Conservation (phyloP, 2,888 invertebrate species). For the Erebia palarica region DNA sequence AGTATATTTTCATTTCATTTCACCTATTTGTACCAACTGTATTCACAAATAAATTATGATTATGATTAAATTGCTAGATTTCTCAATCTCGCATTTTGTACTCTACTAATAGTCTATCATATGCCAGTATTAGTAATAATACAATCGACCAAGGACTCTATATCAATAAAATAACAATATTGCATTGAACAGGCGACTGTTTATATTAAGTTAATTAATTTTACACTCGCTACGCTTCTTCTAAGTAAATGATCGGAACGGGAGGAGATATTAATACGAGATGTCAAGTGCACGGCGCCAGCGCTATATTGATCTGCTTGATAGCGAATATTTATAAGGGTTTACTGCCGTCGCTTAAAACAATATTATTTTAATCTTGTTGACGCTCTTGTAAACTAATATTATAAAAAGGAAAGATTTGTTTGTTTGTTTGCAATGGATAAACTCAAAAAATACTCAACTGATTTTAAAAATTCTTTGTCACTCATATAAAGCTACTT, state of each 20-base stretch:
- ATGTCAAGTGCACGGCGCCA: constrained; percentile 42
- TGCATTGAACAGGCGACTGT: constrained; percentile 25
- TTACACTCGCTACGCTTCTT: constrained; percentile 32
- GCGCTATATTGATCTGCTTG: constrained; percentile 14
- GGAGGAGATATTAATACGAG: constrained; percentile 38
- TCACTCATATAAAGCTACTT: too few relatives aligned
- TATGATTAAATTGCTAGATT: too few relatives aligned
- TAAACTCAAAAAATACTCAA: too few relatives aligned
- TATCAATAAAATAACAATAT: constrained; percentile 27
- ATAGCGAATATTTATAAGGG: constrained; percentile 6
- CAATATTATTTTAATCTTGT: too few relatives aligned
- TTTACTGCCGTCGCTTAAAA: too few relatives aligned
- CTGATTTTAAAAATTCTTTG: too few relatives aligned
- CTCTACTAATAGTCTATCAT: background rate
- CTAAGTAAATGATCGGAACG: constrained; percentile 41
- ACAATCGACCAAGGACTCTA: constrained; percentile 4
- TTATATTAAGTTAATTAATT: constrained; percentile 39
- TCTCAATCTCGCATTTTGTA: background rate
- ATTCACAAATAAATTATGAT: too few relatives aligned
- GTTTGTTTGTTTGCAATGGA: too few relatives aligned
- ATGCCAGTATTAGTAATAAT: background rate
- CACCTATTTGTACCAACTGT: too few relatives aligned
- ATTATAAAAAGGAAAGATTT: too few relatives aligned
- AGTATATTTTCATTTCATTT: too few relatives aligned
- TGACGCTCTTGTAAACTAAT: too few relatives aligned